Conservation (phyloP, 2,797 vertebrate species). For the Muraenolepis orangiensis region DNA sequence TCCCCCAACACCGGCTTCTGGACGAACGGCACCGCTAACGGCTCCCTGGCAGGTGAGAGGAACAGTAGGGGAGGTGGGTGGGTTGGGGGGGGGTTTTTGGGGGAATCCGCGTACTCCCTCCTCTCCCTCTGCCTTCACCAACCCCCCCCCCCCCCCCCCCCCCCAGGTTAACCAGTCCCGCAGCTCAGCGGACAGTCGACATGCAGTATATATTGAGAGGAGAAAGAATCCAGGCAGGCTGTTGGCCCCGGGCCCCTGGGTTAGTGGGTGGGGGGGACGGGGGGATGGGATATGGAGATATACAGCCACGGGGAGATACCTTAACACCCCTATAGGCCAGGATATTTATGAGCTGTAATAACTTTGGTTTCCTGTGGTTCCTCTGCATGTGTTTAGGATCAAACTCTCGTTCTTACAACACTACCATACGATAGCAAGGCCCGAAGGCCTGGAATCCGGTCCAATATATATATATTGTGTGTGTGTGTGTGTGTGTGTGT, state of each 20-base stretch:
- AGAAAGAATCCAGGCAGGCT: constrained; percentile 39
- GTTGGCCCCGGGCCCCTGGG: constrained; percentile 47
- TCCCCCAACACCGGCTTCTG: constrained; percentile 49
- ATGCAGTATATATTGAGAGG: constrained; percentile 24
- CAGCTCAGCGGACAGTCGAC: constrained; percentile 31
- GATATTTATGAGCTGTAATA: constrained; percentile 57
- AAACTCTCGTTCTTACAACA: constrained; percentile 29
- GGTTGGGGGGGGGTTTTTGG: constrained; percentile 22
- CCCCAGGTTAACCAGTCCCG: constrained; percentile 46
- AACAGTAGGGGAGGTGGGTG: constrained; percentile 8
- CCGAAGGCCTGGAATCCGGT: constrained; percentile 45
- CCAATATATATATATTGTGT: constrained; percentile 55
- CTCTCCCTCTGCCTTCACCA: constrained; percentile 37
- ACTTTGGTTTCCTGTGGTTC: constrained; percentile 54
- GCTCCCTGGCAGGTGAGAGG: constrained; percentile 74
- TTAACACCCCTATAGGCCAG: constrained; percentile 46
- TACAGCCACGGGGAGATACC: constrained; percentile 51
- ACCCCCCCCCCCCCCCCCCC: constrained; percentile 1
- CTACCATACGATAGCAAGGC: constrained; percentile 54
- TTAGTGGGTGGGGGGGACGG: constrained; percentile 3
- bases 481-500: constrained; percentile 20
- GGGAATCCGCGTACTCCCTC: constrained; percentile 19
- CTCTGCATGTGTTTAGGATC: constrained; percentile 42
- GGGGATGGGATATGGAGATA: constrained; percentile 43
- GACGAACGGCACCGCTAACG: constrained; percentile 68